A percentile compares a stretch with the other conserved stretches of the same genome.
phyloP scores from a whole-genome alignment of 1,140 invertebrate genomes.

The Heliconius hermathena region DNA sequence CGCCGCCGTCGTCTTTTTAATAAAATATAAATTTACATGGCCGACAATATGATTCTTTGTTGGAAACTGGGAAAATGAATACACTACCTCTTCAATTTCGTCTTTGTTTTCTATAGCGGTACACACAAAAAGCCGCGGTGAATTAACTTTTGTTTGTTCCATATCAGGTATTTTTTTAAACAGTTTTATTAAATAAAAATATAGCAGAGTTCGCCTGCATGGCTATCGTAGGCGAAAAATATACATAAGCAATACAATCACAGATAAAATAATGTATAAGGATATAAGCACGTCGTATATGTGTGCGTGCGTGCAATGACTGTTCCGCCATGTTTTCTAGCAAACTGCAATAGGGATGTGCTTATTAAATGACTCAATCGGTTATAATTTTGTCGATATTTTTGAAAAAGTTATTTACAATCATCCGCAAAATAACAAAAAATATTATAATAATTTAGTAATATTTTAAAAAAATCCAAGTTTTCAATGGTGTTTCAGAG shows the following conservation, averaged over 20 bases:
- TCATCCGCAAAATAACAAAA: not conserved
- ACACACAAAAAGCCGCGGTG: conserved; percentile 82
- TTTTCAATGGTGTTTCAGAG: too few relatives aligned
- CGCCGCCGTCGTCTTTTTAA: conserved; percentile 77
- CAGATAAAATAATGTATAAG: conserved; percentile 49
- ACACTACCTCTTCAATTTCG: conserved; percentile 90
- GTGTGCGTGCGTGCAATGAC: conserved; percentile 42
- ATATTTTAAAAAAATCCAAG: not conserved
- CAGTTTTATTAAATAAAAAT: conserved; percentile 76
- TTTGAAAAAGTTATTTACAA: not conserved
- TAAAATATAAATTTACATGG: conserved; percentile 82
- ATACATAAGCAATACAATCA: conserved; percentile 75
- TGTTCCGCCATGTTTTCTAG: conserved; percentile 31
- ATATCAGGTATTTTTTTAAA: conserved; percentile 78
- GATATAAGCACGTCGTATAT: conserved; percentile 32
- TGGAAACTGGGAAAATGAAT: conserved; percentile 78
- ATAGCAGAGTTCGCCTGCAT: conserved; percentile 81
- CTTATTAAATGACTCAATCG: not conserved
- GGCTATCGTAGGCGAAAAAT: conserved; percentile 82
- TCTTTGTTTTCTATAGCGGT: conserved; percentile 91
- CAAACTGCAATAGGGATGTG: conserved; percentile 14
- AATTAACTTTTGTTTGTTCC: conserved; percentile 83
- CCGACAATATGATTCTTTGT: conserved; percentile 82
- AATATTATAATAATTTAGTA: not conserved
- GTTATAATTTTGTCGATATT: not conserved